Evolutionary conservation across 2,797 vertebrate species (phyloP).

Genomic region (Lagorchestes hirsutus): DNA sequence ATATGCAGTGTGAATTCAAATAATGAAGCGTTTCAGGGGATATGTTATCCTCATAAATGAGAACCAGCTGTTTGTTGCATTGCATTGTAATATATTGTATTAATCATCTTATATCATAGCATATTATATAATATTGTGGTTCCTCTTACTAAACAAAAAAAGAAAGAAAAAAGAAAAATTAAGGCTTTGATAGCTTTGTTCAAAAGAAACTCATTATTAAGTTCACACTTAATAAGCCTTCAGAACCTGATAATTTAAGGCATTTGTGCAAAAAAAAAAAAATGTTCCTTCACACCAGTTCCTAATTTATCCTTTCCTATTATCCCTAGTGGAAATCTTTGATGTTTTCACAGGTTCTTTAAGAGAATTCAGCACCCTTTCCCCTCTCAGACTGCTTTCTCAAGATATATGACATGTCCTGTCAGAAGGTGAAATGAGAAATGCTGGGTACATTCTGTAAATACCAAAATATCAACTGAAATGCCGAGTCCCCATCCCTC

Average conservation of each 20-base stretch:
- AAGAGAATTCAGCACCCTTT: neutral
- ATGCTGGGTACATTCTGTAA: neutral
- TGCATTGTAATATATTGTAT: neutral
- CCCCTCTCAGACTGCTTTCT: neutral
- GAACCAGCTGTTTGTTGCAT: neutral
- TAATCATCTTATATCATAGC: neutral
- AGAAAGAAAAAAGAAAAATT: neutral
- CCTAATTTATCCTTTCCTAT: neutral
- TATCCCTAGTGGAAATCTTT: constrained; percentile 15
- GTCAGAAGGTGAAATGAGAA: neutral
- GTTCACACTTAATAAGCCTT: neutral
- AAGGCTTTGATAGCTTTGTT: neutral
- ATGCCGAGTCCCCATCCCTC: neutral
- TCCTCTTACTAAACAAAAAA: neutral
- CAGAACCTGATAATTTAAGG: neutral
- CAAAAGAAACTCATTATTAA: constrained; percentile 23
- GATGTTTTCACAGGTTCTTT: constrained; percentile 3
- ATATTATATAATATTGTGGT: neutral
- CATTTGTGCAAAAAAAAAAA: neutral
- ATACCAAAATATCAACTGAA: neutral
- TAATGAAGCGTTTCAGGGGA: neutral
- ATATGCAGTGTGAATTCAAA: neutral
- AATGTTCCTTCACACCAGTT: neutral
- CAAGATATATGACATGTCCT: neutral
- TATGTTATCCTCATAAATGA: neutral